Evolutionary conservation across 2,113 vertebrate genomes (phyloP), one percentile per base, ranked within the genome.

Genomic region (Paraplagusia blochii): DNA sequence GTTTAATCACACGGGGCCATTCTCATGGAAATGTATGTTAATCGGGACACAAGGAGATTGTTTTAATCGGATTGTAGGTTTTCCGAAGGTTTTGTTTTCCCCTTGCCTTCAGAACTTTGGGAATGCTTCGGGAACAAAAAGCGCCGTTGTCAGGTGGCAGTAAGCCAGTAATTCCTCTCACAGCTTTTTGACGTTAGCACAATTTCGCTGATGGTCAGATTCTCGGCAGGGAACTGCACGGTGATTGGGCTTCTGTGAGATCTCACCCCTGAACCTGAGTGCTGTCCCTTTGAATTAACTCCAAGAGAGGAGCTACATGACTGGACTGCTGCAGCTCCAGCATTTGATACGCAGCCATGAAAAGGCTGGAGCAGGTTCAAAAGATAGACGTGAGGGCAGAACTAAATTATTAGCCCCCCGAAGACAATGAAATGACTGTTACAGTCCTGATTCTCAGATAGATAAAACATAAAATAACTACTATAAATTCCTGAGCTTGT

Each of bases 21-120:
- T 90, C 73, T 88, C 79, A 91, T 91, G 87, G 64, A 87, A 87
- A 92, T 90, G 50, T 77, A 83, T 86, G 81, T 75, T 88, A 88
- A 88, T 88, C 80, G 84, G 74, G 74, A 81, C 69, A 80, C 74
- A 81, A 78, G 79, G 80, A 88, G 82, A 88, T 87, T 82, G 80
- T 88, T 86, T 87, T 90, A 92, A 90, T 90, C 87, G 77, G 86
- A 90, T 91, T 90, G 82, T 58, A 72, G 66, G 29, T 84, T 84
- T 85, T 81, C 72, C 3, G 22, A 29, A 6, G 22, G 48, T 64
- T 80, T 73, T 88, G 67, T 83, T 80, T 85, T 73, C 51, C 62
- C 74, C 22, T 48, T 75, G 75, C 69, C 82, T 85, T 76, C 80
- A 82, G 77, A 86, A 87, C 11, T 77, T 82, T 13, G 58, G 81